Percentiles rank a stretch among this genome's conserved stretches.
Evolutionary conservation across 2,113 vertebrate genomes (phyloP).

Genomic region (Synodontis membranacea): DNA sequence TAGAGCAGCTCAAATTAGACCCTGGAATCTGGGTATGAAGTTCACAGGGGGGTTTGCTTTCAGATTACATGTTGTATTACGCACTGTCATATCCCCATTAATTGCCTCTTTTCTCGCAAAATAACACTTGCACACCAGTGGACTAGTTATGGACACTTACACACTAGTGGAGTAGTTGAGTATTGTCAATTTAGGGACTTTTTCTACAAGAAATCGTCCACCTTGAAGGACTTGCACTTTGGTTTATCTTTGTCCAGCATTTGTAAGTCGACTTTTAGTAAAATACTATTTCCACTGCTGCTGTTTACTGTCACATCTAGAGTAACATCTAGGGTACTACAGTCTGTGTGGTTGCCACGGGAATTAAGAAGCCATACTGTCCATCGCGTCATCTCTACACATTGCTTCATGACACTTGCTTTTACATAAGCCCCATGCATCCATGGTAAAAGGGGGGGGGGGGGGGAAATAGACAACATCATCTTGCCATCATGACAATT

Average conservation of each 20-base stretch:
- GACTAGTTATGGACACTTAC: background rate
- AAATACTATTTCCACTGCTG: conserved; percentile 9
- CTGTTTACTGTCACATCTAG: background rate
- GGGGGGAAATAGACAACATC: background rate
- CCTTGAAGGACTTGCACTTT: background rate
- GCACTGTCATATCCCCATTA: conserved; percentile 31
- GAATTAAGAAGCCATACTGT: conserved; percentile 36
- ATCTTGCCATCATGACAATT: background rate
- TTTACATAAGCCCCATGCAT: background rate
- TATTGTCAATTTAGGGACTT: background rate
- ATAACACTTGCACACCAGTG: background rate
- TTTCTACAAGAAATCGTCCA: background rate
- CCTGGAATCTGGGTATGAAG: conserved; percentile 73
- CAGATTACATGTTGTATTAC: conserved; percentile 53
- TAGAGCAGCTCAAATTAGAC: conserved; percentile 71
- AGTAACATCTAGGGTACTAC: conserved; percentile 17
- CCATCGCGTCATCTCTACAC: conserved; percentile 16
- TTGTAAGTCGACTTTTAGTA: background rate
- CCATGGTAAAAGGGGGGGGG: background rate
- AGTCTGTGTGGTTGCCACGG: conserved; percentile 41
- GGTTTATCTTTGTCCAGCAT: background rate
- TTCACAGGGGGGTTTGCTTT: conserved; percentile 76
- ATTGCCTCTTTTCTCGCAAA: conserved; percentile 13
- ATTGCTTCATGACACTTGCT: background rate
- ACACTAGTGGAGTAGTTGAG: background rate